Evolutionary conservation across 1,140 invertebrate genomes (phyloP).

Genomic region (Bombus pascuorum): DNA sequence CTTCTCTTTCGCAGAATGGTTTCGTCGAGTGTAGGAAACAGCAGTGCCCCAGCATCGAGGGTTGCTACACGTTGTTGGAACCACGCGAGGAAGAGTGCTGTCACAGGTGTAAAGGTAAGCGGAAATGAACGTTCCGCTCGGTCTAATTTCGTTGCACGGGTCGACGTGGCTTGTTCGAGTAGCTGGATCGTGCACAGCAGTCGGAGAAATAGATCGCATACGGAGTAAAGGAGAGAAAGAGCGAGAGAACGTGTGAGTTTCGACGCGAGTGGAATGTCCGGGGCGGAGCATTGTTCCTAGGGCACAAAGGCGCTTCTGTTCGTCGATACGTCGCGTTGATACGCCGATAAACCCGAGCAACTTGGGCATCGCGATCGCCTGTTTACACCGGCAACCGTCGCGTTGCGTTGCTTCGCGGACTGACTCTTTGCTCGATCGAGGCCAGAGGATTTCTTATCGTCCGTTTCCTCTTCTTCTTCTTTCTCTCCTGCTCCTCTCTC

Average conservation of each 20-base stretch:
- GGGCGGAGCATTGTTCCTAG: constrained; percentile 69
- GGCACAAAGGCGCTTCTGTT: constrained; percentile 74
- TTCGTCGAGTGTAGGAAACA: constrained; percentile 87
- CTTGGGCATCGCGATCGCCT: constrained; percentile 45
- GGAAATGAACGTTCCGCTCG: background rate
- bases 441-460: background rate
- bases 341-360: constrained; percentile 68
- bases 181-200: background rate
- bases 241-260: background rate
- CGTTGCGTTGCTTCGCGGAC: constrained; percentile 49
- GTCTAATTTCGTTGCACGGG: constrained; percentile 26
- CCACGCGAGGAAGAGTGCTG: constrained; percentile 85
- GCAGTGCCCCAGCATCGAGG: constrained; percentile 87
- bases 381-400: constrained; percentile 10
- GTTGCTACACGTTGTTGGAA: constrained; percentile 86
- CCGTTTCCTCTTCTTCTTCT: background rate
- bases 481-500: constrained; percentile 29
- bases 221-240: background rate
- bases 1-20: constrained; percentile 84
- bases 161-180: too few species aligned
- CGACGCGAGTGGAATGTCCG: constrained; percentile 45
- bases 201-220: background rate
- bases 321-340: constrained; percentile 44
- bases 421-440: background rate
- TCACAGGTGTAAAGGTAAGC: constrained; percentile 87